Conservation (phyloP, 2,888 invertebrate species). For the Colostygia pectinataria region DNA sequence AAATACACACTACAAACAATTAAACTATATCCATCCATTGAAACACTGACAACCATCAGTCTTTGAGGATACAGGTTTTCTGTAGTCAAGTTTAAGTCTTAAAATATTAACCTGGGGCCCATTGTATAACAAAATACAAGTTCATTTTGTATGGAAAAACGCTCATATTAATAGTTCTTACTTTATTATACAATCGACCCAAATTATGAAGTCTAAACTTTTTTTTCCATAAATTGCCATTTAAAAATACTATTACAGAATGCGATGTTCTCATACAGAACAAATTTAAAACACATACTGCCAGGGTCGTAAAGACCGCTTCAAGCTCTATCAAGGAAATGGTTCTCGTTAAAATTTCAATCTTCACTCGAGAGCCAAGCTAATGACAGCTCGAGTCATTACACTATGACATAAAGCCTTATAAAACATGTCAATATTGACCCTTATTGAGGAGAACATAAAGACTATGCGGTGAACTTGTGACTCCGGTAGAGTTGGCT, state of each 20-base stretch:
- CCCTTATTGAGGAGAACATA: conserved; percentile 15
- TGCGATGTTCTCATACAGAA: neutral
- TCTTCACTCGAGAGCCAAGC: conserved; percentile 43
- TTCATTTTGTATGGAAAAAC: no score
- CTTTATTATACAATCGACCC: no score
- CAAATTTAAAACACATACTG: conserved; percentile 24
- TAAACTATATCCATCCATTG: no score
- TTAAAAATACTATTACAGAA: neutral
- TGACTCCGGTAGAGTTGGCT: conserved; percentile 9
- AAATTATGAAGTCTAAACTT: no score
- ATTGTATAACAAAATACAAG: no score
- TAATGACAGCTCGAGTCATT: conserved; percentile 54
- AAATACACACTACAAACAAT: no score
- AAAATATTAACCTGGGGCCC: no score
- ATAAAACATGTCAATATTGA: conserved; percentile 3
- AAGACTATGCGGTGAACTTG: neutral
- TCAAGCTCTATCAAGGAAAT: conserved; percentile 43
- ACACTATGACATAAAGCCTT: conserved; percentile 29
- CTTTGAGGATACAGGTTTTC: no score
- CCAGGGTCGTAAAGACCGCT: conserved; percentile 10
- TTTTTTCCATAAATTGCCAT: no score
- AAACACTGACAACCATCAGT: no score
- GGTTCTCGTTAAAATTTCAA: conserved; percentile 61
- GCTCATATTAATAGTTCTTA: no score
- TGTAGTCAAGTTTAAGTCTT: no score